Evolutionary conservation across 2,888 invertebrate genomes (phyloP), one percentile per base, ranked within the genome.

Genomic region (Andrena chrysosceles): DNA sequence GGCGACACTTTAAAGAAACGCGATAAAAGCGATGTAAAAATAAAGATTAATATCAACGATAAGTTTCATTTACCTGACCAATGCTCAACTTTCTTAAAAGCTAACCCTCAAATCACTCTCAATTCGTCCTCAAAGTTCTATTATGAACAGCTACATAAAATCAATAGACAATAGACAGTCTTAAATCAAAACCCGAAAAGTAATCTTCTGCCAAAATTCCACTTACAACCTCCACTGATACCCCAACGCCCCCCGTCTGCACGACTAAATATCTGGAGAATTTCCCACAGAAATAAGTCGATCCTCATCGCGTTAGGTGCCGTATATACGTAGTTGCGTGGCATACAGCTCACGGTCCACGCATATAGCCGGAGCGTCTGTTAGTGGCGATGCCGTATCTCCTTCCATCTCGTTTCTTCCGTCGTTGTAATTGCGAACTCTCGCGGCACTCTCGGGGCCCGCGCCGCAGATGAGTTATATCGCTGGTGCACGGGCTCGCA

Each of bases 381-480:
- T 77, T 69, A 70, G 78, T 71, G 73, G 75, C 70, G 77, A 79
- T 35, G 72, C 71, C 74, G 77, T 87, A 84, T 85, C 83, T 84
- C 72, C 62, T 69, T 68, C 76, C 78, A 90, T 90, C 91, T 89
- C 85, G 89, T 90, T 90, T 91, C 91, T 91, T 90, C 89, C 90
- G 89, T 91, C 90, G 88, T 90, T 90, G 91, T 92, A 91, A 91
- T 92, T 91, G 91, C 91, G 87, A 91, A 86, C 80, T 84, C 85
- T 84, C 84, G 81, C 75, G 75, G 85, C 71, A 64, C 83, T 79
- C 79, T 66, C 67, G 82, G 60, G 70, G 71, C 69, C 71, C 80
- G 74, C 77, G 78, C 84, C 75, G 74, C 80, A 83, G 87, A 87
- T 87, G 87, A 87, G 87, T 87, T 87, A 87, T 87, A 81, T 72